phyloP scores from a whole-genome alignment of 2,888 invertebrate species.

The Saturnia japonica region DNA sequence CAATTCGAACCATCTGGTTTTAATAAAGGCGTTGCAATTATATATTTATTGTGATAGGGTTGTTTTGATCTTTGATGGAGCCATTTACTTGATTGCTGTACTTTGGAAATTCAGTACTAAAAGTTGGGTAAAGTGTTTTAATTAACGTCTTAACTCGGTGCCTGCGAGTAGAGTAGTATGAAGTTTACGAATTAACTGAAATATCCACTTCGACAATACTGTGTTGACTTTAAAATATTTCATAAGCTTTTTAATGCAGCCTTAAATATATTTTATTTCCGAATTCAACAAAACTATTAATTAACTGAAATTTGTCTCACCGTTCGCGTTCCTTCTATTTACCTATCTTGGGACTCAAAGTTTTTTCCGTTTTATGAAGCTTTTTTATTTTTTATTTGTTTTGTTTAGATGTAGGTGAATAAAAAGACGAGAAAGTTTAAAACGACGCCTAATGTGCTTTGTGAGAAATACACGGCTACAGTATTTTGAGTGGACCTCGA shows the following conservation, averaged over 20 bases:
- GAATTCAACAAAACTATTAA: constrained; percentile 30
- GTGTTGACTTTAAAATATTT: constrained; percentile 57
- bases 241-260: constrained; percentile 43
- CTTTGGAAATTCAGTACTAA: constrained; percentile 78
- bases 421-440: not conserved
- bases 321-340: constrained; percentile 16
- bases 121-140: constrained; percentile 78
- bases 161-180: constrained; percentile 67
- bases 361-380: constrained; percentile 11
- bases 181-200: constrained; percentile 79
- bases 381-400: not conserved
- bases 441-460: constrained; percentile 8
- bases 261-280: constrained; percentile 29
- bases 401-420: not conserved
- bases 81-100: constrained; percentile 76
- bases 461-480: constrained; percentile 32
- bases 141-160: constrained; percentile 76
- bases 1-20: constrained; percentile 43
- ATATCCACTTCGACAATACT: constrained; percentile 64
- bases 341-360: constrained; percentile 18
- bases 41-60: constrained; percentile 69
- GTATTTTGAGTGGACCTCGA: constrained; percentile 33
- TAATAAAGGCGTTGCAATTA: constrained; percentile 52
- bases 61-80: constrained; percentile 79
- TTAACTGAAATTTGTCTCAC: constrained; percentile 23